Percentiles rank a stretch among this genome's conserved stretches.
Conservation (phyloP, 2,797 vertebrate species). For the Paratrypauchen microcephalus region DNA sequence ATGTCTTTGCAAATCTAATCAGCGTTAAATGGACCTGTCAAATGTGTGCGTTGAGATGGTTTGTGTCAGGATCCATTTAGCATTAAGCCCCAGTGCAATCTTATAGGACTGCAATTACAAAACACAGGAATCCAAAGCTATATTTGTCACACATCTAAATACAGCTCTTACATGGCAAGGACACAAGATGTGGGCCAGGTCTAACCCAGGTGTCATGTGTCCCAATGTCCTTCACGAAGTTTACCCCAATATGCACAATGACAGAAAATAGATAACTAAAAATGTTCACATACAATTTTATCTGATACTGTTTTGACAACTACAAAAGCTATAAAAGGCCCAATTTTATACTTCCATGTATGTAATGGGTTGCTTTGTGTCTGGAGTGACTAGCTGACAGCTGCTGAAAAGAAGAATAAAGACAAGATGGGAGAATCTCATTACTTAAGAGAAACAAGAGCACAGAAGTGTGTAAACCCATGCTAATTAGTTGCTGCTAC, state of each 20-base stretch:
- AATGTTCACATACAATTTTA: constrained; percentile 30
- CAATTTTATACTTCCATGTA: constrained; percentile 25
- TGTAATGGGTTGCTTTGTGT: constrained; percentile 25
- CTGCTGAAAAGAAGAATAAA: constrained; percentile 24
- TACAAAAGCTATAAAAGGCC: constrained; percentile 32
- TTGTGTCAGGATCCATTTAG: constrained; percentile 71
- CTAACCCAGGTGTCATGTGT: constrained; percentile 13
- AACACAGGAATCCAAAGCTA: constrained; percentile 52
- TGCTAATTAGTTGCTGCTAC: constrained; percentile 57
- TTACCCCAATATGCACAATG: constrained; percentile 12
- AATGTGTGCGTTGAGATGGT: constrained; percentile 43
- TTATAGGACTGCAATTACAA: constrained; percentile 68
- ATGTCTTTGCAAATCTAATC: constrained; percentile 83
- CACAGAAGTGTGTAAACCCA: constrained; percentile 44
- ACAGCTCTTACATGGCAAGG: constrained; percentile 33
- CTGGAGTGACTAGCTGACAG: constrained; percentile 15
- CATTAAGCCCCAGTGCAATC: constrained; percentile 57
- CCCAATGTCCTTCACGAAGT: constrained; percentile 47
- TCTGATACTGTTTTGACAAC: constrained; percentile 22
- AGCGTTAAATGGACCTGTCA: constrained; percentile 79
- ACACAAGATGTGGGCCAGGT: constrained; percentile 41
- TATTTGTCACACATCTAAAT: constrained; percentile 50
- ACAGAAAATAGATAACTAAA: constrained; percentile 32
- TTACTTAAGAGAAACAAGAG: constrained; percentile 42
- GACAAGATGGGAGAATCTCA: constrained; percentile 34